Conservation (phyloP, 2,113 vertebrate genomes). For the Arothron firmamentum region DNA sequence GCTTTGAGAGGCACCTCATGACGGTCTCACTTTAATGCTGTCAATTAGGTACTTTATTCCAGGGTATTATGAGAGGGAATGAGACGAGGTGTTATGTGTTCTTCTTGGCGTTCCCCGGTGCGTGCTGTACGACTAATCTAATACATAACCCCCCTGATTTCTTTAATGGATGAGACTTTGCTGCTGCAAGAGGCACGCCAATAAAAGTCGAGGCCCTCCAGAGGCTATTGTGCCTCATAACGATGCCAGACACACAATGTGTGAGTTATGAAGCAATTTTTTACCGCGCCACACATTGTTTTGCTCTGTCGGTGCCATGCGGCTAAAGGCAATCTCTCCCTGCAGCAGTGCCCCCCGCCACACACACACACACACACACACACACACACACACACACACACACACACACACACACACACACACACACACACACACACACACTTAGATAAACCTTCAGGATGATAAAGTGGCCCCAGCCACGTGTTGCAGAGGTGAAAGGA, state of each 20-base stretch:
- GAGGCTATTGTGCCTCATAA: slow-evolving; percentile 75
- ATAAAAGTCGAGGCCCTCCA: slow-evolving; percentile 70
- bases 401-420: slow-evolving; percentile 9
- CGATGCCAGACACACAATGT: slow-evolving; percentile 74
- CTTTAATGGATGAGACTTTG: slow-evolving; percentile 78
- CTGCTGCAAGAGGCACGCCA: slow-evolving; percentile 69
- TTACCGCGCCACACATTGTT: slow-evolving; percentile 70
- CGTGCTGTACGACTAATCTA: slow-evolving; percentile 72
- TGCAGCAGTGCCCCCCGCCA: slow-evolving; percentile 40
- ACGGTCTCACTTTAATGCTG: slow-evolving; percentile 59
- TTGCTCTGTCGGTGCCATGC: slow-evolving; percentile 60
- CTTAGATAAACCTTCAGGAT: slow-evolving; percentile 69
- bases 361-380: slow-evolving; percentile 51
- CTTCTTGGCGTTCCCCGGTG: slow-evolving; percentile 55
- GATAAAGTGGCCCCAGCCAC: slow-evolving; percentile 61
- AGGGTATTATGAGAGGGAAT: slow-evolving; percentile 60
- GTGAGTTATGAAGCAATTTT: slow-evolving; percentile 71
- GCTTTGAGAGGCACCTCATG: slow-evolving; percentile 59
- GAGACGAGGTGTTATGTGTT: slow-evolving; percentile 58
- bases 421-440: slow-evolving; percentile 49
- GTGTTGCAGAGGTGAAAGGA: slow-evolving; percentile 46
- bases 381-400: no score
- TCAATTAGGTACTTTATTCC: slow-evolving; percentile 73
- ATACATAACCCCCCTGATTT: slow-evolving; percentile 75
- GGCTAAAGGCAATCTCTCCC: slow-evolving; percentile 68